A percentile compares a stretch with the other conserved stretches of the same genome.
Conservation (phyloP, 2,113 vertebrate species). For the Cercocebus atys region DNA sequence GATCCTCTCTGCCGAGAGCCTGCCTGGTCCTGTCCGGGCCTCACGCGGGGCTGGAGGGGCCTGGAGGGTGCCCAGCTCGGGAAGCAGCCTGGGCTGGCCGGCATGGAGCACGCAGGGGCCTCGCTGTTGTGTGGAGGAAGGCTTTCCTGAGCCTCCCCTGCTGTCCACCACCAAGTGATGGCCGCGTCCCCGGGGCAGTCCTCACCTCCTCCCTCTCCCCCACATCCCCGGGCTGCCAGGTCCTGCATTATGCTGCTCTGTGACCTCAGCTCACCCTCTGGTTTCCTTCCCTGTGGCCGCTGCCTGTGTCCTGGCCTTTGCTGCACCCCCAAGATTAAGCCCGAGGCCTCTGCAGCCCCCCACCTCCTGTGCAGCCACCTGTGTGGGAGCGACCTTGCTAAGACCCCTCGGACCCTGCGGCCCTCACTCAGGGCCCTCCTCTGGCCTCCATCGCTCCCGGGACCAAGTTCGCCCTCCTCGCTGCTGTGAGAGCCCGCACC, state of each 20-base stretch:
- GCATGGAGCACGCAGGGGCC: background rate
- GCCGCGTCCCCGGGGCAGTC: background rate
- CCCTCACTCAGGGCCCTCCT: too few relatives aligned
- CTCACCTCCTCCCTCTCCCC: too few relatives aligned
- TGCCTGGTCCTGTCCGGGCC: background rate
- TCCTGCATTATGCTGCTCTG: background rate
- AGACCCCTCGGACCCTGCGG: background rate
- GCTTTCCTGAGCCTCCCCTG: background rate
- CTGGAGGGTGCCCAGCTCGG: background rate
- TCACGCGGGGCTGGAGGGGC: background rate
- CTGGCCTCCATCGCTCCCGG: background rate
- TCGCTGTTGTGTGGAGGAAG: background rate
- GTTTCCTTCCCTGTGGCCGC: background rate
- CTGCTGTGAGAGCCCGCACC: too few relatives aligned
- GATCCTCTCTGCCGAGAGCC: background rate
- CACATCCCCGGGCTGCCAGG: rapidly evolving
- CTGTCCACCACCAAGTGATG: too few relatives aligned
- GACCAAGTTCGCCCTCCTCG: background rate
- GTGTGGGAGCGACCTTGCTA: background rate
- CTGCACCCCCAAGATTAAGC: background rate
- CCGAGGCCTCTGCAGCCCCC: background rate
- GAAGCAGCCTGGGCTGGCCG: background rate
- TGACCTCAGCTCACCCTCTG: background rate
- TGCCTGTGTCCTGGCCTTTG: background rate
- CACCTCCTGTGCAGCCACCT: background rate